Conservation (phyloP, 2,797 vertebrate species). For the Dendrocincla tyrannina region DNA sequence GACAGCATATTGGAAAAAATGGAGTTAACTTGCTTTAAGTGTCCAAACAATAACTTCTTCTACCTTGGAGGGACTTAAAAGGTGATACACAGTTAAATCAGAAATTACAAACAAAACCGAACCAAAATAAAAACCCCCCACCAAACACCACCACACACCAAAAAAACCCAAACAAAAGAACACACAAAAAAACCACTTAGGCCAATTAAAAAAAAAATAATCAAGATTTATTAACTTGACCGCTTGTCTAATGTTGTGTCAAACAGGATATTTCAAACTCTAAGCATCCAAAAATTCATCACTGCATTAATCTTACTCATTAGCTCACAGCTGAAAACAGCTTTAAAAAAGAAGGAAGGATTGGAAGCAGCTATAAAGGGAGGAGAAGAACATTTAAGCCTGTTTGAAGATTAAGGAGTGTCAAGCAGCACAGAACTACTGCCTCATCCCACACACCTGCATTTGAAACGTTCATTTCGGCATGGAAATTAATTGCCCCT, state of each 20-base stretch:
- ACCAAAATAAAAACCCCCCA: no score
- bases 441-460: constrained; percentile 44
- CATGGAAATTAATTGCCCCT: constrained; percentile 30
- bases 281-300: constrained; percentile 23
- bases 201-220: background rate
- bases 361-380: constrained; percentile 44
- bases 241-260: background rate
- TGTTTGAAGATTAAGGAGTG: constrained; percentile 62
- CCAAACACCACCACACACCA: no score
- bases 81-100: background rate
- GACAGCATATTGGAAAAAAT: background rate
- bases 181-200: background rate
- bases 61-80: background rate
- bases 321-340: constrained; percentile 39
- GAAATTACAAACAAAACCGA: background rate
- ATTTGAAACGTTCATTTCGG: background rate
- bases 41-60: background rate
- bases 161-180: no score
- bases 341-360: constrained; percentile 50
- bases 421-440: constrained; percentile 39
- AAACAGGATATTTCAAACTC: background rate
- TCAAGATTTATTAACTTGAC: background rate
- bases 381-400: constrained; percentile 48
- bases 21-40: background rate
- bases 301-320: constrained; percentile 15